Percentiles rank a stretch among this genome's conserved stretches.
Conservation (phyloP, 2,888 invertebrate genomes). For the Oithona nana region DNA sequence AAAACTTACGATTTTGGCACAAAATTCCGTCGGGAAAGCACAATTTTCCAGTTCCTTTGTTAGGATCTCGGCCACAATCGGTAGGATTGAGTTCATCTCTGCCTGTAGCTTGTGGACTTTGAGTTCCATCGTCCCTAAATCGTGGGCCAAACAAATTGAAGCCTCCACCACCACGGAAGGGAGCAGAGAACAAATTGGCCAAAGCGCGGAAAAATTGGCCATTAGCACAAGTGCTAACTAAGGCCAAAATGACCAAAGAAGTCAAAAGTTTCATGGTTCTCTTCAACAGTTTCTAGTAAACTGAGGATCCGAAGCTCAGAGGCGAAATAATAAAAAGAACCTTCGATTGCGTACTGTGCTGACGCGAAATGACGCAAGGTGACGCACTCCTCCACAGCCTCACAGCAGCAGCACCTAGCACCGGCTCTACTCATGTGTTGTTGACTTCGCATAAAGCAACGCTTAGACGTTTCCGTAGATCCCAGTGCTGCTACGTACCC, state of each 20-base stretch:
- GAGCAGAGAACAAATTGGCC: conserved; percentile 3
- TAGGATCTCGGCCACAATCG: conserved; percentile 12
- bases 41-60: conserved; percentile 16
- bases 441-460: too few species aligned
- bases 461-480: too few species aligned
- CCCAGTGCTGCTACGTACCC: too few species aligned
- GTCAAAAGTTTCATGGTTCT: not conserved
- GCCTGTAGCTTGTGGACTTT: conserved; percentile 10
- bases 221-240: not conserved
- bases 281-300: too few species aligned
- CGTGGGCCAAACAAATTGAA: not conserved
- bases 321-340: too few species aligned
- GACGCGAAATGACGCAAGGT: too few species aligned
- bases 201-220: conserved; percentile 15
- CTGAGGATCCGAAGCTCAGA: too few species aligned
- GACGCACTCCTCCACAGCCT: too few species aligned
- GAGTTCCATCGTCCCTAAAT: conserved; percentile 14
- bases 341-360: too few species aligned
- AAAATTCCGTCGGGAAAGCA: conserved; percentile 15
- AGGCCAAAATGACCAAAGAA: not conserved
- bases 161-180: not conserved
- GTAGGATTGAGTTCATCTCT: conserved; percentile 9
- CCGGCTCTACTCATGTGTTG: too few species aligned
- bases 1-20: conserved; percentile 12
- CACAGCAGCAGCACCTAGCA: too few species aligned